Base-by-base conservation (phyloP, 64 coral and sea anemone genomes). In the Cladopsammia gracilis region DNA sequence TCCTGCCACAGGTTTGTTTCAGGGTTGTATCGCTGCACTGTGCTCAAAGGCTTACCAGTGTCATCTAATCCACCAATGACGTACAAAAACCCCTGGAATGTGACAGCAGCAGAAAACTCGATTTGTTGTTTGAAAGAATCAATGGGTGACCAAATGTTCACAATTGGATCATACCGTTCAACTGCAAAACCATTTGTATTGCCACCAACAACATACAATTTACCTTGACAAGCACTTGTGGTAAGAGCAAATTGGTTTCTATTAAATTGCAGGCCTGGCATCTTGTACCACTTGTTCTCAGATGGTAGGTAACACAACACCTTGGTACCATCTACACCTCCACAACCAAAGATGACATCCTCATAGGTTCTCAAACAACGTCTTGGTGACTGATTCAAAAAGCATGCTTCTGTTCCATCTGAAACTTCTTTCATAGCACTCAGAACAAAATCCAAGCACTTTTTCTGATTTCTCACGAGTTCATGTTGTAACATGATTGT, bases 41-140 rank as follows among this genome's bases (percentile, higher is more conserved):
- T 18, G 61, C 18, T 64, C 61, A 64, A 64, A 42, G 85, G 56
- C 4, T 76, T 68, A 42, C 70, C 59, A 10, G 81, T 73, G 19
- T 62, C 76, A n/a, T 86, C 20, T 49, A 94, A 71, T 51, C 93
- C 93, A 25, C 93, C 93, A 66, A 94, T 82, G 4, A 94, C 87
- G 67, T 90, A 94, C 43, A 94, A 10, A 43, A 18, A 66, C 0
- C 72, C 86, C 6, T 75, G 53, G 49, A 88, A 53, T 26, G 56
- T 71, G 16, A 54, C 86, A 43, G 73, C 86, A n/a, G 86, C 86
- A n/a, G 86, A 70, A 53, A 88, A 75, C 25, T 58, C 62, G 0
- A 64, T 76, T 48, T 20, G 9, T 0, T 71, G 70, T 15, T 74
- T 23, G 10, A 88, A 48, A 3, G 86, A 52, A 10, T 48, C 7